Conservation (phyloP, 2,888 invertebrate genomes). For the Drosophila ustulata region DNA sequence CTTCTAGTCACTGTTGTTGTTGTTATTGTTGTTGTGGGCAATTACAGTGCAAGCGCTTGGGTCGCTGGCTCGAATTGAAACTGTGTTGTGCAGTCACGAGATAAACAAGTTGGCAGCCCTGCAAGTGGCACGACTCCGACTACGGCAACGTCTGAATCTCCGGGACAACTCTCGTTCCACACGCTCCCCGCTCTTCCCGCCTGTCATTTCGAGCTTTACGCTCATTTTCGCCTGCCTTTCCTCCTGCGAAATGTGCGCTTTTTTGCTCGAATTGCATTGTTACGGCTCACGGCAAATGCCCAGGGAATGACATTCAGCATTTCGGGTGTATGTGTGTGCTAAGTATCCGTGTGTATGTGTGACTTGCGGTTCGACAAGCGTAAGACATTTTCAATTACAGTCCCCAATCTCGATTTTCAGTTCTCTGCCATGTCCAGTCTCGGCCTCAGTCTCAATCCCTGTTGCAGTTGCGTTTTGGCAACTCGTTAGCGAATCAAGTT, state of each 20-base stretch:
- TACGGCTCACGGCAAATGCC: constrained; percentile 57
- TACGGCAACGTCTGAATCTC: constrained; percentile 3
- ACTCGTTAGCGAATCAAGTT: constrained; percentile 64
- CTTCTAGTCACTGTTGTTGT: constrained; percentile 36
- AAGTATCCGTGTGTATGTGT: constrained; percentile 50
- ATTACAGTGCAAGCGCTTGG: constrained; percentile 56
- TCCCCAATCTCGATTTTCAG: constrained; percentile 8
- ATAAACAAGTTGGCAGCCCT: constrained; percentile 77
- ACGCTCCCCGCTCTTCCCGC: constrained; percentile 5
- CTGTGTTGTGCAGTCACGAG: constrained; percentile 67
- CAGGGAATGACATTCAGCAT: constrained; percentile 58
- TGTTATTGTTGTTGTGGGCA: constrained; percentile 41
- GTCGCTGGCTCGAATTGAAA: constrained; percentile 64
- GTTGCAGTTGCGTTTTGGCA: constrained; percentile 9
- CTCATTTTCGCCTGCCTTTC: constrained; percentile 73
- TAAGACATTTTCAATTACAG: constrained; percentile 83
- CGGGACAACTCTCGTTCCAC: constrained; percentile 1
- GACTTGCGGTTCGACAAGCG: constrained; percentile 81
- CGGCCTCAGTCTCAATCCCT: neutral
- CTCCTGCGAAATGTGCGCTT: constrained; percentile 14
- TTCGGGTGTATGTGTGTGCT: constrained; percentile 28
- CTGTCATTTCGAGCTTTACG: constrained; percentile 74
- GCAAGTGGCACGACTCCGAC: constrained; percentile 59
- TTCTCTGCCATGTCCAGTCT: constrained; percentile 5
- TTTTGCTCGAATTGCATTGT: constrained; percentile 60